Evolutionary conservation across 2,113 vertebrate species (phyloP), one percentile per base, ranked within the genome.

Genomic region (Sinocyclocheilus rhinocerous): DNA sequence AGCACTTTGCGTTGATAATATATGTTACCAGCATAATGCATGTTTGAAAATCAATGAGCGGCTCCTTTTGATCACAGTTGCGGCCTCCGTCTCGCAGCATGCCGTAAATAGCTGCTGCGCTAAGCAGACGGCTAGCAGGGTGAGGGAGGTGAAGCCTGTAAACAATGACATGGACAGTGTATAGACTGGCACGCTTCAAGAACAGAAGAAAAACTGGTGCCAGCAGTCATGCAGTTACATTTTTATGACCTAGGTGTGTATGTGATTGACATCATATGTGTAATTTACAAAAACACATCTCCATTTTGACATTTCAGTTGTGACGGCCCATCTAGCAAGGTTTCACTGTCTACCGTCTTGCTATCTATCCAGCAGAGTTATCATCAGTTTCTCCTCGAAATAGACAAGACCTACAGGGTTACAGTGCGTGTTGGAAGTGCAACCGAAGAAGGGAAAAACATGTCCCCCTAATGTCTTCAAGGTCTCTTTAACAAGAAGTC

Each of bases 21-120:
- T 90, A 81, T 88, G 89, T 91, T 91, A 91, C 90, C 81, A 52
- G 86, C 81, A 88, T 89, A 91, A 90, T 90, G 89, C 87, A 89
- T 86, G 72, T 92, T 91, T 93, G 92, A 90, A 93, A 92, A 92
- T 93, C 90, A 92, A 91, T 89, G 91, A 88, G 90, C 81, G 57
- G 76, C 81, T 72, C 73, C 88, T 87, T 45, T 93, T 92, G 91
- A 93, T 94, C 90, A 86, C 89, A 90, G 86, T 84, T 33, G 87
- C 42, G 79, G 91, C 87, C 90, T 81, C 86, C 81, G 79, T 89
- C 89, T 90, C 70, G 55, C 76, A 55, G 24, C 63, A 73, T 1
- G 1, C 45, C 82, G 72, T 79, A 87, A 91, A 91, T 75, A 83
- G 83, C 20, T 10, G 26, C 73, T 22, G n/a, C 9, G 36, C 20